A percentile compares a stretch with the other conserved stretches of the same genome.
Conservation (phyloP, 2,113 vertebrate species). For the Sturnus vulgaris region DNA sequence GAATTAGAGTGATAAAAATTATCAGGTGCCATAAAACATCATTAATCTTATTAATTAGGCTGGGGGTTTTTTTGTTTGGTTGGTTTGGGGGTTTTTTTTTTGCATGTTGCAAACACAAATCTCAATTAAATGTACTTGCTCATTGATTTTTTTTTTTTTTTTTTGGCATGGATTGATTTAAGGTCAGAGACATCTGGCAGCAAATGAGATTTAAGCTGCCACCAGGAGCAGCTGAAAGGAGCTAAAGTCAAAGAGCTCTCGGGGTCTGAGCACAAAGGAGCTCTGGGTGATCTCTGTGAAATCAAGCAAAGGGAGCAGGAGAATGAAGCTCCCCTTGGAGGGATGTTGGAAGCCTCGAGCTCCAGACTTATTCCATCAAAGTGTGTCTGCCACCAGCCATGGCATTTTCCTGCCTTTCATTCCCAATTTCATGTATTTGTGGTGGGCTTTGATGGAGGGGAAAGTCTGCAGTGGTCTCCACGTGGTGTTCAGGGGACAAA, state of each 20-base stretch:
- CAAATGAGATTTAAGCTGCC: background rate
- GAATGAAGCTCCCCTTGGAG: background rate
- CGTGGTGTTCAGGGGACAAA: background rate
- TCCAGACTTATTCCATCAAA: background rate
- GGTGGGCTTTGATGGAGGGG: background rate
- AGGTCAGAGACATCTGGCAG: slow-evolving; percentile 2
- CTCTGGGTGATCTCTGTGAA: background rate
- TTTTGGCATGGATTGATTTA: background rate
- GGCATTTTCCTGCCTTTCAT: background rate
- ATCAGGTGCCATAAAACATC: background rate
- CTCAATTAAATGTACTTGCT: background rate
- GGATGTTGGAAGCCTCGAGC: background rate
- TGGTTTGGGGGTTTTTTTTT: background rate
- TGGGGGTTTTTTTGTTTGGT: too few species aligned
- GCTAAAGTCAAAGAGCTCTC: background rate
- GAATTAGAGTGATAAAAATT: background rate
- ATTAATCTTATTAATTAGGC: background rate
- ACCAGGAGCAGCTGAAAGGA: background rate
- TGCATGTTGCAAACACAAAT: background rate
- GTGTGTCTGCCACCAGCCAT: background rate
- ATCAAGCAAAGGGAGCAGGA: background rate
- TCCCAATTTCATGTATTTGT: background rate
- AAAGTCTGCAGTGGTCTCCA: background rate
- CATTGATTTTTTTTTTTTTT: background rate
- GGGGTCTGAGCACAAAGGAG: background rate